A percentile compares a stretch with the other conserved stretches of the same genome.
These are phyloP conservation scores for Nebria brevicollis DNA, from an alignment of 2,888 invertebrate species.

Conservation along the genomic window DNA sequence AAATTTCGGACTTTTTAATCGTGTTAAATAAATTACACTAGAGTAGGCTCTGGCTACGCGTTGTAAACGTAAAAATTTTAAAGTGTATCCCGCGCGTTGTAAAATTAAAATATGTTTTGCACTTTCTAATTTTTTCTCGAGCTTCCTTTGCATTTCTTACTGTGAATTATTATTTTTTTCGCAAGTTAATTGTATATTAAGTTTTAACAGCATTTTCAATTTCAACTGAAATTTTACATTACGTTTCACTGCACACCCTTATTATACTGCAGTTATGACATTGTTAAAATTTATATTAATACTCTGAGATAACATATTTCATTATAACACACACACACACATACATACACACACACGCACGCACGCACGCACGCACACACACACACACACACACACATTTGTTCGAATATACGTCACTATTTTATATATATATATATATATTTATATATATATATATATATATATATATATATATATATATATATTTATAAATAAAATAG, in stretches of 20 bases:
- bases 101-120: slow-evolving; percentile 41
- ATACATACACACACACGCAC: no score
- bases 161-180: slow-evolving; percentile 40
- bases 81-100: slow-evolving; percentile 19
- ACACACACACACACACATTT: no score
- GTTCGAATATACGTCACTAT: no score
- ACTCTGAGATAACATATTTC: no score
- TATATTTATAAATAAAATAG: no score
- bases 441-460: no score
- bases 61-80: slow-evolving; percentile 42
- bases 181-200: slow-evolving; percentile 43
- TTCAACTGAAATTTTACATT: slow-evolving; percentile 3
- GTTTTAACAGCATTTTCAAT: slow-evolving; percentile 43
- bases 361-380: no score
- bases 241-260: background rate
- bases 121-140: slow-evolving; percentile 30
- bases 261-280: background rate
- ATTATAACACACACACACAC: no score
- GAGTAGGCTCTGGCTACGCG: slow-evolving; percentile 33
- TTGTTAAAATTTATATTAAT: background rate
- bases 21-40: slow-evolving; percentile 44
- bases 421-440: no score
- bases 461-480: no score
- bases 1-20: slow-evolving; percentile 47
- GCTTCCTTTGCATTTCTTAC: slow-evolving; percentile 2